Evolutionary conservation across 1,140 invertebrate genomes (phyloP), one percentile per base, ranked within the genome.

Genomic region (Dolichoris vasculosae): DNA sequence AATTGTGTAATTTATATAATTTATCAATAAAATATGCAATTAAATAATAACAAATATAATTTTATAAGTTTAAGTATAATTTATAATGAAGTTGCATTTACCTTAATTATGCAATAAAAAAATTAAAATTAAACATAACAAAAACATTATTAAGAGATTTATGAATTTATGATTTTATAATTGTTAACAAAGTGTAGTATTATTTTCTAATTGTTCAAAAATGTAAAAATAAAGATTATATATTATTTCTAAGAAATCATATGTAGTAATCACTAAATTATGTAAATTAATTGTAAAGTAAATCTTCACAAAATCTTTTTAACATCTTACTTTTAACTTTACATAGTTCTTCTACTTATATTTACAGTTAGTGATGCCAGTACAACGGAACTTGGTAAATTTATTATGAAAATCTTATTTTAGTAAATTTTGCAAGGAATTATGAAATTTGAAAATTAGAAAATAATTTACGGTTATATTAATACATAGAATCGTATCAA

Each of bases 301-400:
- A 92, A 93, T 92, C 88, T 89, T 88, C 83, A 77, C 80, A 88
- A 85, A 84, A 90, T 89, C 88, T 81, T 86, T 86, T 84, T 80
- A 69, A 86, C 76, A 77, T 87, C 77, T 84, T 82, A 79, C 87
- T 80, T 87, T 89, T 88, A 32, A 17, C 13, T 32, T 46, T 0
- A 15, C 30, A 59, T 55, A 30, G 7, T 43, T 55, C 46, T 77
- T 6, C 1, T 17, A 79, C 30, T 63, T 59, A 89, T 84, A 85
- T 90, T 89, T 91, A 92, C 92, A 93, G 91, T 92, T 93, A 82
- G 71, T 35, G 40, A 6, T 40, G 40, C 32, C 20, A 26, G 6
- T 59, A 30, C 40, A 67, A 81, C 78, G 78, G 78, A 67, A 81
- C 63, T 48, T 81, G 32, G 43, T 13, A 69, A 46, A 81, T 26